Evolutionary conservation across 2,113 vertebrate species (phyloP), one percentile per base, ranked within the genome.

Genomic region (Gymnocephalus cernua): DNA sequence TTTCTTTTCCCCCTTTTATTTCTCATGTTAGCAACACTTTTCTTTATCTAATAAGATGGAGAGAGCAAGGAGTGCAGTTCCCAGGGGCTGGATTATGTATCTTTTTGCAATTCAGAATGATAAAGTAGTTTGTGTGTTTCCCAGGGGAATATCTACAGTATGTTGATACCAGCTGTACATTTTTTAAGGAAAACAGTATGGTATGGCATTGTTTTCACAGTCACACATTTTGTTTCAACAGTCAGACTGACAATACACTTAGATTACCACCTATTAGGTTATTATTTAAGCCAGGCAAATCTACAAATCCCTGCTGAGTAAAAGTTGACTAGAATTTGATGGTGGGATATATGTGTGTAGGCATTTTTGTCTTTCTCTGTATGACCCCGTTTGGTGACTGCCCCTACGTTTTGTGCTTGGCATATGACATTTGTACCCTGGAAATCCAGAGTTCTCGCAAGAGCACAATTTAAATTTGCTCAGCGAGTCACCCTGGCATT

Each of bases 51-150:
- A 70, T 47, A 69, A 54, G 13, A 32, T 65, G 12, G 18, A 69
- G 64, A 21, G 12, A 48, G 64, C 9, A 38, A 21, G 10, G 4
- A 72, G 50, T 13, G 50, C 4, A 2, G 3, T 83, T 76, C 54
- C 56, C 48, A 53, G 29, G 51, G 21, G 6, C 9, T 23, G 50
- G 8, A 58, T 35, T 29, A 44, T 1, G 2, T 7, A 59, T 64
- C 14, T 50, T 50, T 80, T 72, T 21, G 5, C 13, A 59, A 47
- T 70, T 65, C 16, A 80, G 35, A 50, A 54, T 71, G 48, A 45
- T 16, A 38, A 29, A 11, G 53, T 16, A 27, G 48, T 6, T 1
- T 54, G 18, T 54, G n/a, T 56, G 11, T 38, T 74, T 59, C 71
- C 48, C 38, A 29, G 6, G 56, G 62, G 25, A 73, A 47, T 70